Percentiles rank a stretch among this genome's conserved stretches.
phyloP scores from a whole-genome alignment of 1,140 invertebrate genomes.

The Euschistus heros region DNA sequence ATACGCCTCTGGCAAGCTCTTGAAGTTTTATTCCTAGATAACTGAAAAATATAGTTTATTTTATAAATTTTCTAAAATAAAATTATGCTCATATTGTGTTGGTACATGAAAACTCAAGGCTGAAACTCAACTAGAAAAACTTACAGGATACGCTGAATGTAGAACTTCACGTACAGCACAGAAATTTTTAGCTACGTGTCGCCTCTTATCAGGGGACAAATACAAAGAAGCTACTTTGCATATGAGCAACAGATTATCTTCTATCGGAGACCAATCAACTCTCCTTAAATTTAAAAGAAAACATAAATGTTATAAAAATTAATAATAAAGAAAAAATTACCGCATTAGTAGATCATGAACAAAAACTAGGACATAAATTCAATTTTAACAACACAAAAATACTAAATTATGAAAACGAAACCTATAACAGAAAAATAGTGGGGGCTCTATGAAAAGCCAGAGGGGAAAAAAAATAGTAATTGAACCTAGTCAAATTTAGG shows the following conservation, averaged over 20 bases:
- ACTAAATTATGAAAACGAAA: too few relatives aligned
- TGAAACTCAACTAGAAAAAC: not conserved
- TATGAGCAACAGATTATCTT: constrained; percentile 54
- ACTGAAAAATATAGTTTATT: too few relatives aligned
- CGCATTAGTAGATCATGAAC: too few relatives aligned
- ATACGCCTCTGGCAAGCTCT: constrained; percentile 54
- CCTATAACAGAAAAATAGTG: too few relatives aligned
- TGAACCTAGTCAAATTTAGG: too few relatives aligned
- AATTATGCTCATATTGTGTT: not conserved
- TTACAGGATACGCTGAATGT: constrained; percentile 39
- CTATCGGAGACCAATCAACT: constrained; percentile 48
- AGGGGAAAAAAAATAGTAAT: too few relatives aligned
- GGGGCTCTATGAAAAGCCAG: too few relatives aligned
- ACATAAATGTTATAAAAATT: too few relatives aligned
- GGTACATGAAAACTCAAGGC: not conserved
- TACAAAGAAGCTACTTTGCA: constrained; percentile 55
- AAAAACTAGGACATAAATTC: too few relatives aligned
- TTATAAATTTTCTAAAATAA: not conserved
- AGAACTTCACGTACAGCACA: constrained; percentile 50
- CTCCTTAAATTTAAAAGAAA: constrained; percentile 29
- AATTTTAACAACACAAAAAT: too few relatives aligned
- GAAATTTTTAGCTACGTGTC: constrained; percentile 39
- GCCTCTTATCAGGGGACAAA: constrained; percentile 43
- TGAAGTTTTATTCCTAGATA: constrained; percentile 55
- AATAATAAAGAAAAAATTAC: too few relatives aligned